Evolutionary conservation across 2,797 vertebrate species (phyloP), one percentile per base, ranked within the genome.

Genomic region (Semotilus atromaculatus): DNA sequence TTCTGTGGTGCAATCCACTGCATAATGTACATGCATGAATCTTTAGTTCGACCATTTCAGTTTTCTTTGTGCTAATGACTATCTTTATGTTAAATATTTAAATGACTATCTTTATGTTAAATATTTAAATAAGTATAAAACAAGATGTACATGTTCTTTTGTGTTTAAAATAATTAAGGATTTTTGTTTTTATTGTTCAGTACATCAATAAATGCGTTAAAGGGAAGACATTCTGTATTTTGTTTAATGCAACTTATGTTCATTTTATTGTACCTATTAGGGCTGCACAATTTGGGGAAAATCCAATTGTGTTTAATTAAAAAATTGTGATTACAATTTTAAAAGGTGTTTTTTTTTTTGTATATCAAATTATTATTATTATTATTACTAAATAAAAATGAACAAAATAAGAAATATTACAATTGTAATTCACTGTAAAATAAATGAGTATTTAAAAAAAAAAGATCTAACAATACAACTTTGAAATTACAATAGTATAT

Each of bases 201-300:
- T 99, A 99, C 98, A 98, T 99, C 97, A 99, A 99, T 99, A 99
- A 99, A 99, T 97, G 97, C 96, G 96, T 97, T 98, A 97, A 98
- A 99, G 97, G 97, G 97, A 98, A 96, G 78, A 90, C 86, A 85
- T 90, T 90, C 43, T 84, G 1, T 23, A 11, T 77, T 55, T 64
- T 68, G 29, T 2, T 68, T 76, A 18, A 53, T 53, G 31, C 3
- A 58, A 26, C 21, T n/a, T 58, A 23, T 74, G 8, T 73, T 73
- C 0, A 23, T 55, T 36, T 34, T 48, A 21, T 55, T 38, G 34
- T 58, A 38, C 7, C 11, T 75, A 11, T 26, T 23, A 36, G 73
- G 6, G 31, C 11, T 36, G 48, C 73, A 75, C 29, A 53, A 23
- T 72, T 72, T 29, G 43, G n/a, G 23, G 26, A 0, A 16, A 43